Conservation (phyloP, 2,888 invertebrate genomes). For the Archips xylosteana region DNA sequence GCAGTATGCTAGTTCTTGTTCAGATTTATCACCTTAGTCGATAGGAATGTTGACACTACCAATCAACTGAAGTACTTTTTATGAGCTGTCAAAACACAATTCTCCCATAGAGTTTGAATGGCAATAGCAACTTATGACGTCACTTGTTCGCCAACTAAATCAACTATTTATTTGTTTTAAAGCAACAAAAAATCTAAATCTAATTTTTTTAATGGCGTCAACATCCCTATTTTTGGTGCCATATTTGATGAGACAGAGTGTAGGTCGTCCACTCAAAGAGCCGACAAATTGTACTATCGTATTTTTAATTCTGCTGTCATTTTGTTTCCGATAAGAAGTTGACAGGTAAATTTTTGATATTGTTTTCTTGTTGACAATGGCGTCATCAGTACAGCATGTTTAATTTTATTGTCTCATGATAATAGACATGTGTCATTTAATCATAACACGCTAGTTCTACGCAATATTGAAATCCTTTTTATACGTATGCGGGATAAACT, state of each 20-base stretch:
- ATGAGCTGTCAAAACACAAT: too few relatives aligned
- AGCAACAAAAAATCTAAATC: too few relatives aligned
- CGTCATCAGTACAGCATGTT: neutral
- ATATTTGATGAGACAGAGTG: too few relatives aligned
- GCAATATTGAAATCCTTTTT: neutral
- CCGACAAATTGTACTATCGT: neutral
- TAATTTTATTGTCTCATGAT: neutral
- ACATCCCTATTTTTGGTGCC: too few relatives aligned
- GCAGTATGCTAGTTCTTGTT: neutral
- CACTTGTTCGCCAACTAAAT: too few relatives aligned
- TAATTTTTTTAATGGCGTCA: too few relatives aligned
- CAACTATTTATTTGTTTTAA: too few relatives aligned
- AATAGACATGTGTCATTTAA: neutral
- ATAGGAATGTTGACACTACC: too few relatives aligned
- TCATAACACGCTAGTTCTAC: neutral
- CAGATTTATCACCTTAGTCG: neutral
- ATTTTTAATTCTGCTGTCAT: neutral
- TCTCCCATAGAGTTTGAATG: too few relatives aligned
- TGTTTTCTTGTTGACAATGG: neutral
- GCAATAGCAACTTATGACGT: too few relatives aligned
- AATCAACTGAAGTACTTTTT: too few relatives aligned
- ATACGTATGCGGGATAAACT: neutral
- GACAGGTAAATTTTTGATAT: neutral
- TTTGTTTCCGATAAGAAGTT: neutral
- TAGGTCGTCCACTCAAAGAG: neutral